Conservation (phyloP, 2,113 vertebrate species). For the Solenodon paradoxus region DNA sequence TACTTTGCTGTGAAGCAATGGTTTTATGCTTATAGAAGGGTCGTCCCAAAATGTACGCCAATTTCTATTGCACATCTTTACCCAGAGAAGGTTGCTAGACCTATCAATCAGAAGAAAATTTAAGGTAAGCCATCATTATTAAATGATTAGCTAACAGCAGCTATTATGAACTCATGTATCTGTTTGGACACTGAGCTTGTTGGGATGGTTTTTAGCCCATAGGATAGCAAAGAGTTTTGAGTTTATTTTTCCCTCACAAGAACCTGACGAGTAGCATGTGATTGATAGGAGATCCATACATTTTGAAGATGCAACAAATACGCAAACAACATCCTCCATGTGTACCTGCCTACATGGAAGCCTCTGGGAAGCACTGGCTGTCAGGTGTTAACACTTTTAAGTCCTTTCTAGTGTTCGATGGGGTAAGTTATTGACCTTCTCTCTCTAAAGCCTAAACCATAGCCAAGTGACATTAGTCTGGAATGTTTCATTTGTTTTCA, state of each 20-base stretch:
- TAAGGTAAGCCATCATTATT: not conserved
- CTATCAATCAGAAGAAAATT: not conserved
- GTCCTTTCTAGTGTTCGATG: not conserved
- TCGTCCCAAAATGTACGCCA: not conserved
- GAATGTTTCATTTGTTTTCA: not conserved
- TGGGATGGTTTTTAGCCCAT: not conserved
- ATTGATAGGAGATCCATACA: not conserved
- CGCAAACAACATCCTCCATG: not conserved
- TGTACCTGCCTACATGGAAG: not conserved
- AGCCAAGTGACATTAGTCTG: not conserved
- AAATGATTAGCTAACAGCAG: constrained; percentile 5
- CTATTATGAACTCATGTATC: not conserved
- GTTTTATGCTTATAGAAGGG: not conserved
- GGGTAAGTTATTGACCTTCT: not conserved
- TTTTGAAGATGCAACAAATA: not conserved
- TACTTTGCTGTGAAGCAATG: not conserved
- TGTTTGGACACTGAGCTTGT: not conserved
- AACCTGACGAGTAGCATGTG: not conserved
- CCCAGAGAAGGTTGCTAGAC: not conserved
- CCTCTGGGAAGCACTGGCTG: not conserved
- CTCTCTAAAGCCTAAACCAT: not conserved
- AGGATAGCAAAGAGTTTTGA: not conserved
- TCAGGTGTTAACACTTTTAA: not conserved
- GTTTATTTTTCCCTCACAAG: not conserved
- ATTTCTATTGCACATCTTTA: not conserved